Evolutionary conservation across 2,113 vertebrate genomes (phyloP).

Genomic region (Aptenodytes patagonicus): DNA sequence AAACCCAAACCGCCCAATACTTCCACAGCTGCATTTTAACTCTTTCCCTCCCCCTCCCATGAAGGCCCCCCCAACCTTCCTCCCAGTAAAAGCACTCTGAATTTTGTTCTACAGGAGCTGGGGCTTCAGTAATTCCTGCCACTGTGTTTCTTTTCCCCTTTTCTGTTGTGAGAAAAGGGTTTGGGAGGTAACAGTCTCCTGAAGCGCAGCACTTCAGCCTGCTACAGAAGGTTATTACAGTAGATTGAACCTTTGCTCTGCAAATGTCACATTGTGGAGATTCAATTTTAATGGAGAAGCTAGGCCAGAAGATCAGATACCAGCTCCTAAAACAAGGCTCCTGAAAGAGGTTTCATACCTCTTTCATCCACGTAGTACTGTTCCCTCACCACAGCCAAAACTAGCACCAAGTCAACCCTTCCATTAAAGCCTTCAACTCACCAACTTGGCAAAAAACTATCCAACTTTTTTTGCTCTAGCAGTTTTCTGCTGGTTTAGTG

Average conservation of each 20-base stretch:
- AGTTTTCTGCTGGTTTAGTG: not conserved
- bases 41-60: not conserved
- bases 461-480: not conserved
- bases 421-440: not conserved
- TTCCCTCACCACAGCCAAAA: not conserved
- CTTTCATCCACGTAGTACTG: not conserved
- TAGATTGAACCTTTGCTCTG: not conserved
- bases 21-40: not conserved
- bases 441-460: not conserved
- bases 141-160: not conserved
- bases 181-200: not conserved
- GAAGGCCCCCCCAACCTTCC: not conserved
- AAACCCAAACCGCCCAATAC: not conserved
- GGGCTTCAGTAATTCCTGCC: not conserved
- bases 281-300: not conserved
- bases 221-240: not conserved
- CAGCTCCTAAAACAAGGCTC: not conserved
- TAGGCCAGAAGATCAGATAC: not conserved
- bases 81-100: not conserved
- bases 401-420: not conserved
- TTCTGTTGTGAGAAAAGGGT: not conserved
- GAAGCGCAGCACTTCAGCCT: not conserved
- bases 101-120: not conserved
- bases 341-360: not conserved
- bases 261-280: not conserved